These are phyloP conservation scores for Eudyptes chrysolophus DNA, from an alignment of 2,113 vertebrate genomes.

Conservation along the genomic window DNA sequence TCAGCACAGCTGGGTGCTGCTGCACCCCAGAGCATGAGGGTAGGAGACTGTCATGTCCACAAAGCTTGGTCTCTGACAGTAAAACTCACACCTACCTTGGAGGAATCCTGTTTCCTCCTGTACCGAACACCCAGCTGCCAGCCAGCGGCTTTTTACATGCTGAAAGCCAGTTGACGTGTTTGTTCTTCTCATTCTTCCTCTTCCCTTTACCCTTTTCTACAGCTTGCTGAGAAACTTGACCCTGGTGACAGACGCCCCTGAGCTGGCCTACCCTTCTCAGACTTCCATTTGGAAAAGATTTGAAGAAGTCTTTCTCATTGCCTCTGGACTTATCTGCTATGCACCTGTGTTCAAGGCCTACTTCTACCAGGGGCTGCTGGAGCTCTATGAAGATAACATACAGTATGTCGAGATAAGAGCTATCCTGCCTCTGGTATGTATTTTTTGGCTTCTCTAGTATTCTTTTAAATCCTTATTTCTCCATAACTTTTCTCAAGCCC, in stretches of 20 bases:
- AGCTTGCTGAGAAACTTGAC: slow-evolving; percentile 86
- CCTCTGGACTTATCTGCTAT: slow-evolving; percentile 82
- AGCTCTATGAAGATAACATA: slow-evolving; percentile 85
- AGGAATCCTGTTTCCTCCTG: neutral
- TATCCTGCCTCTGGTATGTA: slow-evolving; percentile 76
- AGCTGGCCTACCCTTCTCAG: slow-evolving; percentile 78
- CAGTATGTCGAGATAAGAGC: slow-evolving; percentile 88
- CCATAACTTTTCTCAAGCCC: slow-evolving; percentile 16
- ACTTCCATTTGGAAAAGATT: slow-evolving; percentile 81
- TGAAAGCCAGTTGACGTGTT: neutral
- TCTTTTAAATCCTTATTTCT: slow-evolving; percentile 7
- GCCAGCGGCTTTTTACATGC: neutral
- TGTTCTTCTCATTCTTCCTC: neutral
- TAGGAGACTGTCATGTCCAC: neutral
- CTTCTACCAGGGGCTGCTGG: slow-evolving; percentile 79
- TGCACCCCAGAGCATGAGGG: neutral
- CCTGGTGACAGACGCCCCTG: slow-evolving; percentile 81
- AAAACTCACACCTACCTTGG: neutral
- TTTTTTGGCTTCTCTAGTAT: slow-evolving; percentile 7
- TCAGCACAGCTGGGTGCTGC: neutral
- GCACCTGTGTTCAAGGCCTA: slow-evolving; percentile 91
- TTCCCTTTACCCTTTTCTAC: neutral
- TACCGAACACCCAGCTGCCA: neutral
- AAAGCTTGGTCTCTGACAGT: neutral
- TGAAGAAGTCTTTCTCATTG: slow-evolving; percentile 74